Evolutionary conservation across 2,113 vertebrate species (phyloP).

Genomic region (Myotis brandtii): DNA sequence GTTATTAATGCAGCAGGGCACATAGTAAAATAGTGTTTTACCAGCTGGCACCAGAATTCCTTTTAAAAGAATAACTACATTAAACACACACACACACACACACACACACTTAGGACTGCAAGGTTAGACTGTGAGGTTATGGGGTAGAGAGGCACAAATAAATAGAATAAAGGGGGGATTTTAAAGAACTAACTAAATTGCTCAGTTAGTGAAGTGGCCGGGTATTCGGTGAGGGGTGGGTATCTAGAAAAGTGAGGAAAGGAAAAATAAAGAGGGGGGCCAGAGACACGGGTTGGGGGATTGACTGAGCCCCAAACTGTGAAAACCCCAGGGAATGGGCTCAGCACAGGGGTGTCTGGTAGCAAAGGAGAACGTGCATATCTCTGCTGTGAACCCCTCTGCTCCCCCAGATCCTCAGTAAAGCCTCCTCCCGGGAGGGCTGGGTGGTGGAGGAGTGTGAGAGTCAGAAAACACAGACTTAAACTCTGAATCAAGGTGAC

Average conservation of each 20-base stretch:
- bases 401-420: accelerated
- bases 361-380: accelerated
- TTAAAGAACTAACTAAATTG: neutral
- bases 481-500: accelerated
- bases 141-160: neutral
- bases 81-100: no score
- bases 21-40: neutral
- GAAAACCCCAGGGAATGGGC: neutral
- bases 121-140: neutral
- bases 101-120: neutral
- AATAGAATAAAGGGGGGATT: neutral
- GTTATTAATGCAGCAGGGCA: neutral
- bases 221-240: neutral
- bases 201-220: neutral
- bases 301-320: neutral
- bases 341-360: neutral
- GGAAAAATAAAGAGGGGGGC: neutral
- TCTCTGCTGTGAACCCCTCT: neutral
- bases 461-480: neutral
- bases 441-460: accelerated
- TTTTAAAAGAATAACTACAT: neutral
- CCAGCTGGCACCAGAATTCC: neutral
- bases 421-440: accelerated
- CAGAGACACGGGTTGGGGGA: neutral
- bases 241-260: neutral